Percentiles rank a stretch among this genome's conserved stretches.
Evolutionary conservation across 2,888 invertebrate genomes (phyloP).

Genomic region (Buathra laborator): DNA sequence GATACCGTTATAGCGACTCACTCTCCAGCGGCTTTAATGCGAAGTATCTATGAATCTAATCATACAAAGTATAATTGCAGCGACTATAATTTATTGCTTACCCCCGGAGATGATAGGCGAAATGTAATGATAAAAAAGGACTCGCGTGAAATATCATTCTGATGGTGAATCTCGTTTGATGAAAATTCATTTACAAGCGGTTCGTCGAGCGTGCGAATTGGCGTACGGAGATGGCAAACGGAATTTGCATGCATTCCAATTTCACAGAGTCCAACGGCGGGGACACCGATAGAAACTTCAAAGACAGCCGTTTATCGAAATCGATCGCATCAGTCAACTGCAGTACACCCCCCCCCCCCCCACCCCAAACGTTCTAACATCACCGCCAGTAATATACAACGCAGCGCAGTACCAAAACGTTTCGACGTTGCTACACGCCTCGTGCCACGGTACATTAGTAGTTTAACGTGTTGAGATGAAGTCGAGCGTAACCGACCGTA

Average conservation of each 20-base stretch:
- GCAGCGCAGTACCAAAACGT: slow-evolving; percentile 31
- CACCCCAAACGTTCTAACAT: background rate
- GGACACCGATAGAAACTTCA: slow-evolving; percentile 30
- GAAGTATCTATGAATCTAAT: slow-evolving; percentile 20
- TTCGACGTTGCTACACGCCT: background rate
- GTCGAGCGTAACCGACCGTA: slow-evolving; percentile 62
- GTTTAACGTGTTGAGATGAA: slow-evolving; percentile 59
- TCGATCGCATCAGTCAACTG: slow-evolving; percentile 26
- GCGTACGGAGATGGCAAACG: background rate
- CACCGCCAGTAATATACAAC: background rate
- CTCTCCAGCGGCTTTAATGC: background rate
- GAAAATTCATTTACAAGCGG: background rate
- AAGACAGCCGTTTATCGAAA: slow-evolving; percentile 49
- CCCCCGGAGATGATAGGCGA: too few species aligned
- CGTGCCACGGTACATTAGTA: slow-evolving; percentile 54
- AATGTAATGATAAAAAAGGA: too few species aligned
- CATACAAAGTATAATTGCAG: background rate
- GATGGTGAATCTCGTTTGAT: too few species aligned
- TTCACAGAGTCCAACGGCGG: background rate
- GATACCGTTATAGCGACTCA: background rate
- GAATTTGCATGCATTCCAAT: slow-evolving; percentile 30
- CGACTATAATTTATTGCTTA: too few species aligned
- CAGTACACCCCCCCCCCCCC: too few species aligned
- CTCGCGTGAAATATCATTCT: too few species aligned
- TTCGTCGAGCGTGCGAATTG: background rate